These are phyloP conservation scores for Yasuhikotakia modesta DNA, from an alignment of 2,797 vertebrate species.

Conservation along the genomic window DNA sequence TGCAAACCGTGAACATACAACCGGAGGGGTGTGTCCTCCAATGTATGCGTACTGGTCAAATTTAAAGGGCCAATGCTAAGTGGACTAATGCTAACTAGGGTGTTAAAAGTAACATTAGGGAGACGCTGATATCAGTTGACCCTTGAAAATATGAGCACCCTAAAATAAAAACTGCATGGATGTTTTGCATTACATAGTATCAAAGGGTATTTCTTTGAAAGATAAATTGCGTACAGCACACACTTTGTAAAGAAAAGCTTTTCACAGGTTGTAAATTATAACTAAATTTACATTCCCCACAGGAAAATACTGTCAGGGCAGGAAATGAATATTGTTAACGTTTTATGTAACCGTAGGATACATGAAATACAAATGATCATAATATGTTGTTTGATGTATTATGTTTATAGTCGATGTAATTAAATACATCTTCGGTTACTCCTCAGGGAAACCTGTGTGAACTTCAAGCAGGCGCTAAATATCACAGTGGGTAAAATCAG, in stretches of 20 bases:
- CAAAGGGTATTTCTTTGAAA: slow-evolving; percentile 8
- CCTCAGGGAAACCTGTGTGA: neutral
- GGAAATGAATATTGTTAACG: neutral
- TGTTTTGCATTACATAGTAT: slow-evolving; percentile 5
- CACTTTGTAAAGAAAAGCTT: neutral
- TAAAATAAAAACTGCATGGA: neutral
- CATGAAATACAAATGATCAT: neutral
- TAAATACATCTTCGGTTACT: neutral
- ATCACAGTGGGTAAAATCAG: neutral
- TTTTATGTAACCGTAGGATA: neutral
- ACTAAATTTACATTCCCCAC: neutral
- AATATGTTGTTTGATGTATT: neutral
- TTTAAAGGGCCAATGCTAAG: neutral
- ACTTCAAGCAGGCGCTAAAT: neutral
- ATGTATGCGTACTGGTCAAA: too few species aligned
- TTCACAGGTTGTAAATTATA: slow-evolving; percentile 1
- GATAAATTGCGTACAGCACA: neutral
- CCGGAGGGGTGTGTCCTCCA: too few species aligned
- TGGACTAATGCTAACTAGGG: slow-evolving; percentile 5
- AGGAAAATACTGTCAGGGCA: neutral
- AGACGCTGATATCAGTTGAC: neutral
- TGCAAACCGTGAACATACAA: too few species aligned
- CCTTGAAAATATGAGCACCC: neutral
- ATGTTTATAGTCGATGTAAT: neutral
- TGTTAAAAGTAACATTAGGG: slow-evolving; percentile 25